Base-by-base conservation (phyloP, 1,140 invertebrate genomes). In the Euwallacea similis region DNA sequence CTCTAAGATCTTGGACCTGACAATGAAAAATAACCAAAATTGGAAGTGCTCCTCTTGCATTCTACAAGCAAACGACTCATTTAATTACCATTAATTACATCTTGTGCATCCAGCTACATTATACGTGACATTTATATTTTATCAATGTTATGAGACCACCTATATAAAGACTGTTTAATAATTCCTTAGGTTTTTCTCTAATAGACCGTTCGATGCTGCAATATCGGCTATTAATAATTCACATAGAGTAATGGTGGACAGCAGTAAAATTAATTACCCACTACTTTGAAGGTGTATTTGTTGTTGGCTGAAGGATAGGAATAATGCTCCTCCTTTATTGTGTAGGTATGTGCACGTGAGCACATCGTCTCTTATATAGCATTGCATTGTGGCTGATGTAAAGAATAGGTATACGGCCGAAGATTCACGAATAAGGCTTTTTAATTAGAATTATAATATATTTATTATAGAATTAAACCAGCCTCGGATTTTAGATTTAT, bases 151-250 rank as follows among this genome's bases (percentile, higher is more conserved):
- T 9, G 8, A 63, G 61, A 63, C 61, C 61, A 63, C 61, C 61
- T 63, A 63, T 61, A 61, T 33, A 61, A 11, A 33, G 33, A 10
- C 16, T 33, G 15, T 41, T 63, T 63, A 47, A 63, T 50, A 63
- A 63, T 61, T 61, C 59, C 59, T 6, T 7, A 42, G 16, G 61
- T 46, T 50, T 63, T 63, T 63, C 21, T 33, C 61, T 63, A 63
- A 50, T 43, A 41, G 59, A 43, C 59, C n/a, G 21, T 61, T 61
- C n/a, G 21, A 11, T 63, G 61, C 43, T 21, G 61, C 44, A 63
- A 63, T 63, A 63, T 63, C 41, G 15, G 61, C 47, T 47, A 47
- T 63, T 63, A 63, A 47, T 63, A 63, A 63, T 63, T 63, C 61
- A 63, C 61, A 41, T 15, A 47, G 42, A 63, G 61, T 63, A 63